These are phyloP conservation scores for Heliconius melpomene DNA, from an alignment of 1,140 invertebrate genomes.

Conservation along the genomic window DNA sequence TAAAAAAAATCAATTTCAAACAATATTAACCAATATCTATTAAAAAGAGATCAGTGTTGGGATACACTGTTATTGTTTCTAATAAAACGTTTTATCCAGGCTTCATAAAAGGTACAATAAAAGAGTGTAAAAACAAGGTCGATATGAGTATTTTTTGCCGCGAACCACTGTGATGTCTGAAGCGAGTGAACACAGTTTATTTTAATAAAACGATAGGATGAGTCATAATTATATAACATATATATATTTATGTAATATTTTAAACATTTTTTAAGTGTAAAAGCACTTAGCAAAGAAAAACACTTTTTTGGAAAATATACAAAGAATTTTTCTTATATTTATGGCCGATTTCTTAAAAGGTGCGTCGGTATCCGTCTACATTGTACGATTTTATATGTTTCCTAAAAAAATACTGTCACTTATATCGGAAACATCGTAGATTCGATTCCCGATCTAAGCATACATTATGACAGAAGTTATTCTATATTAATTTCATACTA, in stretches of 20 bases:
- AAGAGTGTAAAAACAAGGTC: constrained; percentile 8
- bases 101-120: constrained; percentile 11
- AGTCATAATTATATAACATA: not conserved
- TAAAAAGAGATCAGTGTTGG: not conserved
- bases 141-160: constrained; percentile 1
- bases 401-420: no score
- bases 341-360: no score
- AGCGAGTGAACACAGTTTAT: constrained; percentile 16
- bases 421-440: no score
- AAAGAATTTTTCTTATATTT: no score
- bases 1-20: not conserved
- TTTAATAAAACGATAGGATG: constrained; percentile 4
- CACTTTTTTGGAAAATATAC: no score
- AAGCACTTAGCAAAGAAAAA: no score
- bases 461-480: not conserved
- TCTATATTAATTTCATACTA: not conserved
- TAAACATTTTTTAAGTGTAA: no score
- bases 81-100: constrained; percentile 6
- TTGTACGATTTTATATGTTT: no score
- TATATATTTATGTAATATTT: not conserved
- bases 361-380: no score
- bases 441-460: no score
- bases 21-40: not conserved
- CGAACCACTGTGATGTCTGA: constrained; percentile 22
- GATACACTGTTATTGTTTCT: not conserved